Evolutionary conservation across 2,888 invertebrate genomes (phyloP), one percentile per base, ranked within the genome.

Genomic region (Nymphalis c-album): DNA sequence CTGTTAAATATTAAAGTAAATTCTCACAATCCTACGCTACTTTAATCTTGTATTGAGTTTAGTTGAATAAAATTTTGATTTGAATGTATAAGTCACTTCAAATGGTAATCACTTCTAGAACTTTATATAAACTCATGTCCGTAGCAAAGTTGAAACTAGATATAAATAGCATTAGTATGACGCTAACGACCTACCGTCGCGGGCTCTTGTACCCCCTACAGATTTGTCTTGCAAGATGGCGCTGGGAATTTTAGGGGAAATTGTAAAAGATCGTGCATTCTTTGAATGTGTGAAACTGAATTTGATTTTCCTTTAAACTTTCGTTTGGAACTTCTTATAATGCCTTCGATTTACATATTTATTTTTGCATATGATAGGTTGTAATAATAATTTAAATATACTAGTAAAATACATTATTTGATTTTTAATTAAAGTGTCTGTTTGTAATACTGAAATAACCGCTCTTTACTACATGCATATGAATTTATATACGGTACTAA

Each of bases 111-210:
- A 31, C 53, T 55, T 55, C 26, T 55, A 55, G 53, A 31, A 40
- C n/a, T 7, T 46, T 35, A 31, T 60, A 46, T 17, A 18, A 40
- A 40, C 20, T 53, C 58, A 48, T 48, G 40, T 64, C 46, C 35
- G 46, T 16, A 60, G 17, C 47, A 22, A 66, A 72, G 60, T 57
- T 66, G 17, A 46, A 57, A 60, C 64, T 60, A 57, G 55, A 45
- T 68, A 72, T 72, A 72, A 68, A 70, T 68, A 68, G 60, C 66
- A 67, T 70, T 70, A 70, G 72, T 64, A 62, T 67, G 72, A 72
- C 72, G 70, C 70, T 72, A 70, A 72, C 70, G 72, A 67, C 66
- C 40, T 58, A 47, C 48, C 57, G 65, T 47, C 57, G 45, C 48
- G 55, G 5, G 35, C 55, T 16, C 46, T 35, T 45, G 59, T 67